These are phyloP conservation scores for Macrobrachium rosenbergii DNA, from an alignment of 1,140 invertebrate genomes.

Conservation along the genomic window DNA sequence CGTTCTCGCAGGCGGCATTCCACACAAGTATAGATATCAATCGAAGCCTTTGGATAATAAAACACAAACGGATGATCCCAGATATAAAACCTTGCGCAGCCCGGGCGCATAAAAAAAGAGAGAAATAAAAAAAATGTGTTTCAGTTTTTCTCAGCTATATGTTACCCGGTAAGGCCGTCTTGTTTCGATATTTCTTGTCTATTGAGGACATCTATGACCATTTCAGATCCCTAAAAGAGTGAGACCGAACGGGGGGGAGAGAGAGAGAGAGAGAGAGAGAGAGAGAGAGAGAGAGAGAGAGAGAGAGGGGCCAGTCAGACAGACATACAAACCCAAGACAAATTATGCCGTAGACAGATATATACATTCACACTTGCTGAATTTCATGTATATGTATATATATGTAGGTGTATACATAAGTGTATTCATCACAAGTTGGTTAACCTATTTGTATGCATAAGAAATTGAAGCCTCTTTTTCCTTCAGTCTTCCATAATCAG, in stretches of 20 bases:
- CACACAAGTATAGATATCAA: neutral
- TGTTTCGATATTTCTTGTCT: constrained; percentile 23
- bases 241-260: neutral
- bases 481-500: too few relatives aligned
- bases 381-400: too few relatives aligned
- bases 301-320: neutral
- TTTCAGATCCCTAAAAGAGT: neutral
- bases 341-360: too few relatives aligned
- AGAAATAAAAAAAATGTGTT: neutral
- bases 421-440: too few relatives aligned
- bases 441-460: too few relatives aligned
- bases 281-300: neutral
- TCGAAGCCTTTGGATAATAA: neutral
- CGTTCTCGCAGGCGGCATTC: too few relatives aligned
- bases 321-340: neutral
- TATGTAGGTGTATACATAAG: too few relatives aligned
- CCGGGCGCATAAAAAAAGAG: neutral
- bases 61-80: neutral
- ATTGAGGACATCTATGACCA: constrained; percentile 25
- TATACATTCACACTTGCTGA: too few relatives aligned
- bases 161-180: constrained; percentile 11
- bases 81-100: constrained; percentile 8
- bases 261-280: neutral
- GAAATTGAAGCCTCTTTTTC: too few relatives aligned
- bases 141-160: constrained; percentile 6